Percentiles rank a stretch among this genome's conserved stretches.
These are phyloP conservation scores for Solea senegalensis DNA, from an alignment of 2,113 vertebrate genomes.

Conservation along the genomic window DNA sequence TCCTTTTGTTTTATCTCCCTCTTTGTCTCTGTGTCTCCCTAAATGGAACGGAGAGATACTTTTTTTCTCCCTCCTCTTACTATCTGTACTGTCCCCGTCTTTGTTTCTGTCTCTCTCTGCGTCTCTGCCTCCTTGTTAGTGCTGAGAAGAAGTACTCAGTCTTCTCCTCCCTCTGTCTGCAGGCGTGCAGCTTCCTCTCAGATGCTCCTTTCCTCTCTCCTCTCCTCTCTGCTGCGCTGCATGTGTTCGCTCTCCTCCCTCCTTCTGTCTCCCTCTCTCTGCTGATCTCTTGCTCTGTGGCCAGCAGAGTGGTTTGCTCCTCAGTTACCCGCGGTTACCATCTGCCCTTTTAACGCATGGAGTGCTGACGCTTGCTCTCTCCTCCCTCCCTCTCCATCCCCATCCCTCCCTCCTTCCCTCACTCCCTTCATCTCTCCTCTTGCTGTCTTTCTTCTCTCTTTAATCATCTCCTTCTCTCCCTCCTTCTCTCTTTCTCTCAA, in stretches of 20 bases:
- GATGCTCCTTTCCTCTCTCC: constrained; percentile 57
- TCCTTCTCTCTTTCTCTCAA: constrained; percentile 43
- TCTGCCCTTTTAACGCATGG: constrained; percentile 77
- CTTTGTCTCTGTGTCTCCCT: constrained; percentile 38
- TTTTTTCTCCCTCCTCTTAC: constrained; percentile 16
- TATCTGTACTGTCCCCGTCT: constrained; percentile 29
- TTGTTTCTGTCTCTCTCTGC: constrained; percentile 17
- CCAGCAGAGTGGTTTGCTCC: constrained; percentile 76
- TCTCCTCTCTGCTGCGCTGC: constrained; percentile 52
- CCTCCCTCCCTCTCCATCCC: constrained; percentile 2
- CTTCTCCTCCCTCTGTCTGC: constrained; percentile 48
- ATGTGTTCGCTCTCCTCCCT: constrained; percentile 62
- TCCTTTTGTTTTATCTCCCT: constrained; percentile 34
- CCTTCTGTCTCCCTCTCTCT: constrained; percentile 53
- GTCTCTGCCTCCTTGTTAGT: constrained; percentile 54
- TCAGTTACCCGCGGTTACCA: constrained; percentile 79
- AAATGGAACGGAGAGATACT: constrained; percentile 44
- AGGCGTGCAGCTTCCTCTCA: constrained; percentile 57
- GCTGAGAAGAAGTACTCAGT: constrained; percentile 51
- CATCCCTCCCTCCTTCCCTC: not conserved
- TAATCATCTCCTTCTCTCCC: constrained; percentile 64
- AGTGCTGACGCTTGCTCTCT: constrained; percentile 75
- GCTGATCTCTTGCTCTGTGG: constrained; percentile 73
- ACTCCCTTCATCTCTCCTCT: constrained; percentile 30
- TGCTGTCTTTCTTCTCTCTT: constrained; percentile 62